Evolutionary conservation across 2,113 vertebrate genomes (phyloP), one percentile per base, ranked within the genome.

Genomic region (Laticauda laticaudata): DNA sequence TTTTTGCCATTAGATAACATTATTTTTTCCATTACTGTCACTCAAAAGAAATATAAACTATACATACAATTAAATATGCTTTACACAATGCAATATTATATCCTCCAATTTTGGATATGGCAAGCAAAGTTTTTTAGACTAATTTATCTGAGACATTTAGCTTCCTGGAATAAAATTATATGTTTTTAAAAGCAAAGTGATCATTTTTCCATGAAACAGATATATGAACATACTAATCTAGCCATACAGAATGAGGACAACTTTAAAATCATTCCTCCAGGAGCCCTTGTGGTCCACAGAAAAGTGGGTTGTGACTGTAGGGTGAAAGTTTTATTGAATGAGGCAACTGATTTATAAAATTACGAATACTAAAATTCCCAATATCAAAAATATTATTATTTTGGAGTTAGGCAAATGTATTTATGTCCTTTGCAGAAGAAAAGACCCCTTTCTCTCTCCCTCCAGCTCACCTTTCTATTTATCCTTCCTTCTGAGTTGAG

Each of bases 61-160:
- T 92, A 21, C 87, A 87, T 0, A 91, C 94, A 94, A 92, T 90
- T 89, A 95, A 86, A 48, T 34, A 59, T 26, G 8, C 61, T 59
- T 12, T 51, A 9, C 24, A 9, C 7, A 94, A 88, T 93, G 86
- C 34, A 29, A 43, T 51, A 86, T 86, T 69, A 59, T 88, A 59
- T 3, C 54, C 21, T 34, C 54, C 69, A 34, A 39, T 81, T 89
- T 29, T 86, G 26, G 21, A 90, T 53, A 26, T 26, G 51, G 69
- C 20, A 91, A 45, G 0, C 8, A 0, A 87, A 91, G 93, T 57
- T 87, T 45, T 1, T 57, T 0, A 21, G 86, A 91, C 59, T 59
- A 91, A 92, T 89, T 85, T 90, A 5, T n/a, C 43, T 51, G 57
- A 53, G 20, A 91, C 0, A 24, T 87, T 91, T 81, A 89, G 51